Evolutionary conservation across 2,797 vertebrate genomes (phyloP).

Genomic region (Champsocephalus esox): DNA sequence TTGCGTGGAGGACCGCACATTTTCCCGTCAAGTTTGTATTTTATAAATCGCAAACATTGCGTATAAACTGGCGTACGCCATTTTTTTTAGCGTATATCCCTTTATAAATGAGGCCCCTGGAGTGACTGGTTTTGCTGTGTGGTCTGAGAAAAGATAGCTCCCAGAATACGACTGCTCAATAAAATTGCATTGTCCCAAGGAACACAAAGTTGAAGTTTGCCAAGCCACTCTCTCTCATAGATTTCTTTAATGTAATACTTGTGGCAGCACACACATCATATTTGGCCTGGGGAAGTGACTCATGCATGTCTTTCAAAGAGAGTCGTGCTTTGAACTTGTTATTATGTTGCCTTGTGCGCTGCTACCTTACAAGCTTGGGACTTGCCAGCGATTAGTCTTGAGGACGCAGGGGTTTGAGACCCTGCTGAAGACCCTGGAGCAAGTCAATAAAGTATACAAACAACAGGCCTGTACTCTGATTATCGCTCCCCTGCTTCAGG

Average conservation of each 20-base stretch:
- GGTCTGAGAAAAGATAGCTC: slow-evolving; percentile 33
- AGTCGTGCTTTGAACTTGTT: slow-evolving; percentile 69
- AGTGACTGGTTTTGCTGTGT: slow-evolving; percentile 27
- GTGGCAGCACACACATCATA: slow-evolving; percentile 66
- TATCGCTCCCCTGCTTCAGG: slow-evolving; percentile 61
- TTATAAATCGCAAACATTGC: no score
- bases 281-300: slow-evolving; percentile 71
- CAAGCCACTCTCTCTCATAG: slow-evolving; percentile 46
- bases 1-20: no score
- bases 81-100: no score
- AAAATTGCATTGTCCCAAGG: slow-evolving; percentile 54
- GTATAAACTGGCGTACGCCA: no score
- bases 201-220: slow-evolving; percentile 67
- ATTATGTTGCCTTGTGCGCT: slow-evolving; percentile 59
- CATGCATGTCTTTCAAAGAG: slow-evolving; percentile 67
- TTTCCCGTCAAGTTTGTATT: no score
- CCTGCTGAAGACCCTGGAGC: slow-evolving; percentile 69
- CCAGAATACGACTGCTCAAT: slow-evolving; percentile 44
- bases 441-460: slow-evolving; percentile 79
- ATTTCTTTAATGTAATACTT: slow-evolving; percentile 71
- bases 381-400: slow-evolving; percentile 63
- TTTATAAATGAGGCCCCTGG: not conserved
- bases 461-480: slow-evolving; percentile 72
- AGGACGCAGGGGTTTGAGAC: slow-evolving; percentile 49
- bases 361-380: slow-evolving; percentile 54